These are phyloP conservation scores for Moxostoma hubbsi DNA, from an alignment of 2,797 vertebrate species.

Conservation along the genomic window DNA sequence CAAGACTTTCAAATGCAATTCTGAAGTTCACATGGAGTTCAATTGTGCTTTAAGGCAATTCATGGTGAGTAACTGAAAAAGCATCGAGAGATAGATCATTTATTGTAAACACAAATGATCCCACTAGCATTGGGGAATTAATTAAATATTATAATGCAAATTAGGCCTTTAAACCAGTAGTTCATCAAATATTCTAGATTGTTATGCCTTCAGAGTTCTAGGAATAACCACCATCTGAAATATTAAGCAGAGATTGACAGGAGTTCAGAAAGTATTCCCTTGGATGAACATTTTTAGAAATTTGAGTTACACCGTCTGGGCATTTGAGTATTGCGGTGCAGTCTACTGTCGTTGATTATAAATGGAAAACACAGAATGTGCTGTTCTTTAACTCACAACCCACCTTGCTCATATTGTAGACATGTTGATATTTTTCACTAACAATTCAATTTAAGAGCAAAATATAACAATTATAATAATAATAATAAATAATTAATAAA, in stretches of 20 bases:
- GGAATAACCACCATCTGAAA: constrained; percentile 30
- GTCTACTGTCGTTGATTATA: not conserved
- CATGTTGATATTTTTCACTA: not conserved
- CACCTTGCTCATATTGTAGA: not conserved
- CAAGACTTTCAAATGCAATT: constrained; percentile 6
- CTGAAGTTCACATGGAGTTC: constrained; percentile 6
- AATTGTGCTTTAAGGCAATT: constrained; percentile 3
- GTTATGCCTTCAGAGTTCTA: constrained; percentile 6
- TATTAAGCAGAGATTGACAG: constrained; percentile 11
- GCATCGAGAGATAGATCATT: constrained; percentile 5
- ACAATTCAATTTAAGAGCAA: too few species aligned
- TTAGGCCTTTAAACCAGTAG: constrained; percentile 35
- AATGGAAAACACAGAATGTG: not conserved
- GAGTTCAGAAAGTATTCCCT: not conserved
- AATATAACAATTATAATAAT: too few species aligned
- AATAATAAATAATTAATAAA: too few species aligned
- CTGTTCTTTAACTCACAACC: not conserved
- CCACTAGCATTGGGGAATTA: constrained; percentile 9
- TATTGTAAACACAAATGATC: constrained; percentile 19
- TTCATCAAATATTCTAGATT: constrained; percentile 22
- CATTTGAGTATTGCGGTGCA: not conserved
- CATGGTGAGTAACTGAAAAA: not conserved
- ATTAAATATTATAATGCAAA: constrained; percentile 34
- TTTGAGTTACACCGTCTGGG: not conserved
- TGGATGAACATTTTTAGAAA: constrained; percentile 10